Conservation (phyloP, 2,797 vertebrate species). For the Microctenopoma steveboyesi region DNA sequence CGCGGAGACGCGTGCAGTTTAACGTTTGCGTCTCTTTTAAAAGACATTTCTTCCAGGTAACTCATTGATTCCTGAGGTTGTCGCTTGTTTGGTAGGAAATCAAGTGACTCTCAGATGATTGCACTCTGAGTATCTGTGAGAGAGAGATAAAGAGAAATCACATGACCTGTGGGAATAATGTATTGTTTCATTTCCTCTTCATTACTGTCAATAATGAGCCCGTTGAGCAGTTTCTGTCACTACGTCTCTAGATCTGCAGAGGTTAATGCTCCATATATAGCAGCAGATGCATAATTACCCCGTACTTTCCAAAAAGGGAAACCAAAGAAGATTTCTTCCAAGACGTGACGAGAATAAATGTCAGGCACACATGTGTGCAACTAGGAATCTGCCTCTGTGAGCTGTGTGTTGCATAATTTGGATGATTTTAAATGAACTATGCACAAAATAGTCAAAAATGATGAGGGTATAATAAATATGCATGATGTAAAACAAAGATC, state of each 20-base stretch:
- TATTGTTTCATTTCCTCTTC: conserved; percentile 69
- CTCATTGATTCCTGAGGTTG: not conserved
- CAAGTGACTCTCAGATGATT: conserved; percentile 27
- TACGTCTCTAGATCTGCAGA: conserved; percentile 22
- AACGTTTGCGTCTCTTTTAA: too few species aligned
- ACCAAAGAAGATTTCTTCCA: conserved; percentile 1
- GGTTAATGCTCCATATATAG: conserved; percentile 6
- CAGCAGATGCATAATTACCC: not conserved
- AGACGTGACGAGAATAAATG: conserved; percentile 6
- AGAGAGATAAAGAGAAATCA: conserved; percentile 39
- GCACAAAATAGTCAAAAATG: too few species aligned
- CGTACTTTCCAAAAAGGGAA: conserved; percentile 41
- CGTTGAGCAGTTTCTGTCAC: conserved; percentile 33
- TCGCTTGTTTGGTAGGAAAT: conserved; percentile 3
- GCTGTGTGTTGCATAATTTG: not conserved
- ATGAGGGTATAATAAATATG: too few species aligned
- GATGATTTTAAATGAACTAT: too few species aligned
- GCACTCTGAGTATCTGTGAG: conserved; percentile 27
- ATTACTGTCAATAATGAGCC: conserved; percentile 57
- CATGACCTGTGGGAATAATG: conserved; percentile 63
- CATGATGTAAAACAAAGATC: too few species aligned
- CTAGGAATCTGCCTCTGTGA: conserved; percentile 5
- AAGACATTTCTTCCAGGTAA: not conserved
- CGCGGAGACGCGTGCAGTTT: too few species aligned
- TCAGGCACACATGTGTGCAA: not conserved